Evolutionary conservation across 2,113 vertebrate species (phyloP).

Genomic region (Naja naja): DNA sequence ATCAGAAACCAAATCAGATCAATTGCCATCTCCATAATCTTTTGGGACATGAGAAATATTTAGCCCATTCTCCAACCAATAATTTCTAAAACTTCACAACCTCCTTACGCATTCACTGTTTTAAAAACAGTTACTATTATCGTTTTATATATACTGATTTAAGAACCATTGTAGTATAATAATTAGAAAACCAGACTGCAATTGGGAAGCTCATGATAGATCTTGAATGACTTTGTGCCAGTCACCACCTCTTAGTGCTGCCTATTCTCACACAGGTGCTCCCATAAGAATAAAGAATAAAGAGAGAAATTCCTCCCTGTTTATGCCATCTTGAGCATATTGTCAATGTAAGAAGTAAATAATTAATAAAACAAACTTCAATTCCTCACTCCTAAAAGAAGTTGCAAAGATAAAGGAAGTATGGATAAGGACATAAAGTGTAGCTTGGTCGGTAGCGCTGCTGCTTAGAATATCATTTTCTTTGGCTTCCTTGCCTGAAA

Average conservation of each 20-base stretch:
- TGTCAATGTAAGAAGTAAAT: background rate
- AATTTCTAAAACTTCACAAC: background rate
- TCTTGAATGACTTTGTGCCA: background rate
- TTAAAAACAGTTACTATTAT: background rate
- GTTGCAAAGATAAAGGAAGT: background rate
- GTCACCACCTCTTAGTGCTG: background rate
- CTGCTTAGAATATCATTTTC: background rate
- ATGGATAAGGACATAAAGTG: background rate
- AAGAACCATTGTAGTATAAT: background rate
- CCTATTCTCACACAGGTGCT: background rate
- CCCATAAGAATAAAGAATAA: background rate
- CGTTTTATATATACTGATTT: background rate
- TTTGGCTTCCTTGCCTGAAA: conserved; percentile 2
- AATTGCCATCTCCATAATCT: background rate
- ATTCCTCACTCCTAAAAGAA: background rate
- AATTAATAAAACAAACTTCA: background rate
- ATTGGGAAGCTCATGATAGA: background rate
- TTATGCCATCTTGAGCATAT: background rate
- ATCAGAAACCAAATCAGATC: background rate
- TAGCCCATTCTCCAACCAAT: background rate
- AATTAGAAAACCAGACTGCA: background rate
- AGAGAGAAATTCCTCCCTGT: background rate
- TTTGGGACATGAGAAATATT: background rate
- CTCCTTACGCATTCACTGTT: background rate
- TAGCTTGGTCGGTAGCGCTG: background rate